A percentile compares a stretch with the other conserved stretches of the same genome.
Evolutionary conservation across 1,140 invertebrate genomes (phyloP).

Genomic region (Lanistes nyassanus): DNA sequence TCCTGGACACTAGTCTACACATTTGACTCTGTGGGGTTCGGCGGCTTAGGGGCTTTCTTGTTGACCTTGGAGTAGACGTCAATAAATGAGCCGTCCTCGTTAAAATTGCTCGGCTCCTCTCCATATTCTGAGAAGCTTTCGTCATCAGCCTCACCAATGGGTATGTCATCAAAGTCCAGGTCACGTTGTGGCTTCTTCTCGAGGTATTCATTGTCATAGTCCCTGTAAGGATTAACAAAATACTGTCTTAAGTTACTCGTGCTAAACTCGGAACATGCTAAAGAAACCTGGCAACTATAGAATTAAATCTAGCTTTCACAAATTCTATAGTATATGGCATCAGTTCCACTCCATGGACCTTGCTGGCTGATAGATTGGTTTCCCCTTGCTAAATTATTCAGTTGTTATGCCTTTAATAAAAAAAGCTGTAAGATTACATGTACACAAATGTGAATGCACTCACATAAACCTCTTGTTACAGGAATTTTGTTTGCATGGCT

Average conservation of each 20-base stretch:
- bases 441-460: too few relatives aligned
- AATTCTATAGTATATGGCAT: too few relatives aligned
- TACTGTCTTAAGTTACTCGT: background rate
- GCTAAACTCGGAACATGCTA: background rate
- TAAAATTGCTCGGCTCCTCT: conserved; percentile 53
- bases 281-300: background rate
- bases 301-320: too few relatives aligned
- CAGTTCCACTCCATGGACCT: background rate
- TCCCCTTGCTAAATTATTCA: too few relatives aligned
- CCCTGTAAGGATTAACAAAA: conserved; percentile 26
- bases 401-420: too few relatives aligned
- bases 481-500: too few relatives aligned
- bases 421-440: too few relatives aligned
- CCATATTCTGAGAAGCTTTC: conserved; percentile 46
- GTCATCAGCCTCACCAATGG: conserved; percentile 45
- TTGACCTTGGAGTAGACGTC: conserved; percentile 54
- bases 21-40: conserved; percentile 24
- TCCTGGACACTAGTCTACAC: background rate
- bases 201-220: conserved; percentile 26
- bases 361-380: too few relatives aligned
- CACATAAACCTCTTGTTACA: too few relatives aligned
- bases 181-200: conserved; percentile 24
- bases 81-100: conserved; percentile 61
- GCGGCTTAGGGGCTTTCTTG: conserved; percentile 6
- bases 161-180: conserved; percentile 32